Conservation (phyloP, 2,113 vertebrate species). For the Heterocephalus glaber region DNA sequence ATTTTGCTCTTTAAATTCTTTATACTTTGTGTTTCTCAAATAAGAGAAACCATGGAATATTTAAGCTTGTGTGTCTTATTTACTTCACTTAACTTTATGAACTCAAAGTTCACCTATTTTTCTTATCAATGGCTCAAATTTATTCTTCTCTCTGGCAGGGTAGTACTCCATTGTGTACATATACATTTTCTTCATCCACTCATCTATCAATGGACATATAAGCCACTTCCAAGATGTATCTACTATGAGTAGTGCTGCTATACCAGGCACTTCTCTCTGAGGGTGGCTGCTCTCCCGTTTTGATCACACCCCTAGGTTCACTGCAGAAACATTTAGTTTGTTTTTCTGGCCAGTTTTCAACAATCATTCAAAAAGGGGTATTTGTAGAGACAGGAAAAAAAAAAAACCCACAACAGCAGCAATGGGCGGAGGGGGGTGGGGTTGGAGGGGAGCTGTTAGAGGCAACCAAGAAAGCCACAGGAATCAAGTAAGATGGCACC, state of each 20-base stretch:
- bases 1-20: background rate
- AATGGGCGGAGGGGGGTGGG: too few relatives aligned
- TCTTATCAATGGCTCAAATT: background rate
- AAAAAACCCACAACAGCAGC: accelerated
- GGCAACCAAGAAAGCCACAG: accelerated
- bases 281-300: background rate
- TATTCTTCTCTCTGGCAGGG: background rate
- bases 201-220: background rate
- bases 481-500: background rate
- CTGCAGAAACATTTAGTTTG: too few relatives aligned
- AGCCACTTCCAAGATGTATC: background rate
- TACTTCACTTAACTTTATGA: background rate
- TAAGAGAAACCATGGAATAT: background rate
- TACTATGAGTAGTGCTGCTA: background rate
- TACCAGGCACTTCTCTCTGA: background rate
- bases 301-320: background rate
- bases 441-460: accelerated
- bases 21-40: background rate
- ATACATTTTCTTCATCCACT: background rate
- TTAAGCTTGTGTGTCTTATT: background rate
- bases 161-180: background rate
- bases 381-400: background rate
- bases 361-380: background rate
- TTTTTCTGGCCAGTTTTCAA: background rate
- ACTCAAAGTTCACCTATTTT: background rate